phyloP scores from a whole-genome alignment of 1,140 invertebrate genomes.

The Drosophila orena region DNA sequence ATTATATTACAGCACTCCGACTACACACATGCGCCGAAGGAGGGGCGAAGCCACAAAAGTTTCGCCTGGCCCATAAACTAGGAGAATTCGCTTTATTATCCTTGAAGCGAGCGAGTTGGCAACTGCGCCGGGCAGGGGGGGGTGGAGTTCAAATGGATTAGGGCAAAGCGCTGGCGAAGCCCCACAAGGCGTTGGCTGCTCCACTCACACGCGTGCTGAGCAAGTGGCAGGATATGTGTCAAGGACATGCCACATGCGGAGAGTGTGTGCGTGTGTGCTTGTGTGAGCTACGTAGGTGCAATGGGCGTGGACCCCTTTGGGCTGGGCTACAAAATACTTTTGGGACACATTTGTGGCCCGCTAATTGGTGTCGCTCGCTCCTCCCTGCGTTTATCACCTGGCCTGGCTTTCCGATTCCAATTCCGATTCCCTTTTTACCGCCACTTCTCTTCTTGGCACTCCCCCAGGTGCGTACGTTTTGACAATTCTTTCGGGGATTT shows the following conservation, averaged over 20 bases:
- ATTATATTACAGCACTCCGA: slow-evolving; percentile 69
- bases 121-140: slow-evolving; percentile 9
- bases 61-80: slow-evolving; percentile 66
- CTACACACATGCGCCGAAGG: slow-evolving; percentile 22
- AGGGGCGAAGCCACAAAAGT: slow-evolving; percentile 75
- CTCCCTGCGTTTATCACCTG: slow-evolving; percentile 32
- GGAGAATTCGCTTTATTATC: slow-evolving; percentile 75
- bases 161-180: slow-evolving; percentile 62
- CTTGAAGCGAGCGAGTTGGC: slow-evolving; percentile 46
- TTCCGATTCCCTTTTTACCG: slow-evolving; percentile 6
- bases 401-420: neutral
- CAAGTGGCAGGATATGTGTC: slow-evolving; percentile 67
- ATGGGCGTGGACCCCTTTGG: slow-evolving; percentile 35
- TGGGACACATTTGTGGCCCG: slow-evolving; percentile 70
- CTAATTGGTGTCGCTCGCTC: slow-evolving; percentile 72
- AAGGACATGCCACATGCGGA: slow-evolving; percentile 60
- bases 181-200: slow-evolving; percentile 65
- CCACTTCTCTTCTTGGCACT: slow-evolving; percentile 50
- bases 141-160: slow-evolving; percentile 75
- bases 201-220: slow-evolving; percentile 55
- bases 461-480: slow-evolving; percentile 45
- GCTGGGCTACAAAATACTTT: slow-evolving; percentile 43
- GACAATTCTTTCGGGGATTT: neutral
- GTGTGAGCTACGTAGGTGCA: no score
- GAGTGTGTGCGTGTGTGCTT: slow-evolving; percentile 14